Percentiles rank a stretch among this genome's conserved stretches.
Evolutionary conservation across 2,888 invertebrate genomes (phyloP).

Genomic region (Serrognathus titanus): DNA sequence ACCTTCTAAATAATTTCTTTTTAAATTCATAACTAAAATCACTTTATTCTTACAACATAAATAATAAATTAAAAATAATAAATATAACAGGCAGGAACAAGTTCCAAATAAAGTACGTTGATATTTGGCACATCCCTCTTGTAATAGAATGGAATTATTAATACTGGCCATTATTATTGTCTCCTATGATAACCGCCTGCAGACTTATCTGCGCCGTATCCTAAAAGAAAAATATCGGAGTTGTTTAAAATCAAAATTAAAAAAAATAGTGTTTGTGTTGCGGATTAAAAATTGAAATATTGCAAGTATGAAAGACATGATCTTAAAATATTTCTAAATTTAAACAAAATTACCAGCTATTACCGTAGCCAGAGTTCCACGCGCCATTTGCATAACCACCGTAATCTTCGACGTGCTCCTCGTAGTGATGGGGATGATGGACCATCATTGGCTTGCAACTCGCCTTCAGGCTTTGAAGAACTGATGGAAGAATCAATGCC

Average conservation of each 20-base stretch:
- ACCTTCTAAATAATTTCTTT: too few species aligned
- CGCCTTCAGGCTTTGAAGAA: slow-evolving; percentile 56
- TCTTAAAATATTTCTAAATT: not conserved
- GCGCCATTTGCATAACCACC: slow-evolving; percentile 4
- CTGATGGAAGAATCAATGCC: slow-evolving; percentile 57
- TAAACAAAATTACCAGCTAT: slow-evolving; percentile 18
- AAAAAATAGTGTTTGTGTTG: not conserved
- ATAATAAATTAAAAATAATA: not conserved
- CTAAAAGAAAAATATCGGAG: not conserved
- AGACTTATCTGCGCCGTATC: not conserved
- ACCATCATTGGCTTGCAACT: slow-evolving; percentile 44
- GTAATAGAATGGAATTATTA: not conserved
- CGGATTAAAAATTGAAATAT: not conserved
- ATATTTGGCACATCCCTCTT: not conserved
- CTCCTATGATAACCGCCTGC: not conserved
- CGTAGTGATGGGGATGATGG: slow-evolving; percentile 20
- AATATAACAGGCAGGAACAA: not conserved
- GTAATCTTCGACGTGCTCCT: slow-evolving; percentile 25
- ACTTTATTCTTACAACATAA: too few species aligned
- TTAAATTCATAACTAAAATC: too few species aligned
- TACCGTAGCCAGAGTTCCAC: slow-evolving; percentile 24
- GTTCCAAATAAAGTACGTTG: not conserved
- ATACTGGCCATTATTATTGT: not conserved
- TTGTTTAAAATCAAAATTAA: not conserved
- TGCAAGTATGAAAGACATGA: too few species aligned